These are phyloP conservation scores for Neodiprion lecontei DNA, from an alignment of 1,140 invertebrate species.

Conservation along the genomic window DNA sequence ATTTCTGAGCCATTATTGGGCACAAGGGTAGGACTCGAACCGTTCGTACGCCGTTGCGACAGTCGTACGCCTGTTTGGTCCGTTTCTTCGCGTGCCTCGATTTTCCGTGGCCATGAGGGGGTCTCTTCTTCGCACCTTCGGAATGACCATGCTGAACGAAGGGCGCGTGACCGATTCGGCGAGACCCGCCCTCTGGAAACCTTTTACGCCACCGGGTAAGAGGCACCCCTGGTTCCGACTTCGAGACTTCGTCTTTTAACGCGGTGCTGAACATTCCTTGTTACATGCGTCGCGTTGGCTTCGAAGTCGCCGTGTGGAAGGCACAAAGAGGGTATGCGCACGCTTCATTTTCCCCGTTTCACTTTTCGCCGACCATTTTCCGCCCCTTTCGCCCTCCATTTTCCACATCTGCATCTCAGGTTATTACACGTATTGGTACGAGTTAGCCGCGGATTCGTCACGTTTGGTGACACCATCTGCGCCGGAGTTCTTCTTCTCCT, in stretches of 20 bases:
- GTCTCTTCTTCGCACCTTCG: neutral
- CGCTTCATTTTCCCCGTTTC: no score
- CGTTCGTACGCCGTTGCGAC: neutral
- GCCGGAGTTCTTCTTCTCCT: neutral
- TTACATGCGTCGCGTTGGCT: no score
- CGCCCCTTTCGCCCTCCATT: no score
- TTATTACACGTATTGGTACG: no score
- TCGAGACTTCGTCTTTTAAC: no score
- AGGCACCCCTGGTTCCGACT: no score
- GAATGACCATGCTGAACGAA: neutral
- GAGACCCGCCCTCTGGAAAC: neutral
- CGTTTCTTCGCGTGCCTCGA: neutral
- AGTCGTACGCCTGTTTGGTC: neutral
- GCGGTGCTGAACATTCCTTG: no score
- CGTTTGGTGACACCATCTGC: constrained; percentile 43
- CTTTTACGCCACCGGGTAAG: neutral
- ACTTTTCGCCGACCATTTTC: no score
- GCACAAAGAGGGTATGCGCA: no score
- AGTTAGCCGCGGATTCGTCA: constrained; percentile 43
- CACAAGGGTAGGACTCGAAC: no score
- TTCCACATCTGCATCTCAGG: no score
- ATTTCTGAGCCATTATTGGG: neutral
- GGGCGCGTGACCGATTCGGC: neutral
- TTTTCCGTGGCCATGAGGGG: neutral
- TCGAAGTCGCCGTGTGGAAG: no score